A percentile compares a stretch with the other conserved stretches of the same genome.
These are phyloP conservation scores for Ptycholaimellus sp. DNA, from an alignment of 2,888 invertebrate species.

Conservation along the genomic window DNA sequence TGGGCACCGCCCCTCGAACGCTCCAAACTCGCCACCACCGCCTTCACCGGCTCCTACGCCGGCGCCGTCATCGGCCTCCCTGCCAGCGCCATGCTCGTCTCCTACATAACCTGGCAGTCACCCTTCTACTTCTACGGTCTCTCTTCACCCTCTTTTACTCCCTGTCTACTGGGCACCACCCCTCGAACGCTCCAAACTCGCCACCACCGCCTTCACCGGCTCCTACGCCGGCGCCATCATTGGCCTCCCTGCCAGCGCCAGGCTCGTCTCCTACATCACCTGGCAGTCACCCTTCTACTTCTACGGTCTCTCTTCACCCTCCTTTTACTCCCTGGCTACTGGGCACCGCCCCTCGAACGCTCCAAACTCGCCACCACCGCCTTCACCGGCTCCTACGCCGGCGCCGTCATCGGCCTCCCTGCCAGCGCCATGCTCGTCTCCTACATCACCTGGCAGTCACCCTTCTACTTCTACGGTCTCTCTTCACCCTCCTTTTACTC, in stretches of 20 bases:
- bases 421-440: conserved; percentile 71
- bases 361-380: conserved; percentile 91
- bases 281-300: conserved; percentile 90
- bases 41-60: conserved; percentile 89
- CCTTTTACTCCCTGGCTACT: conserved; percentile 79
- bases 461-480: conserved; percentile 83
- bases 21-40: conserved; percentile 83
- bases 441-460: conserved; percentile 64
- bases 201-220: conserved; percentile 90
- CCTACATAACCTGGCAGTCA: conserved; percentile 62
- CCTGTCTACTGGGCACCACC: conserved; percentile 99
- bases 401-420: conserved; percentile 78
- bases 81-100: conserved; percentile 66
- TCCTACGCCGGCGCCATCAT: conserved; percentile 93
- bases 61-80: conserved; percentile 86
- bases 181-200: conserved; percentile 74
- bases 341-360: conserved; percentile 93
- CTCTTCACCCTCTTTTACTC: too few relatives aligned
- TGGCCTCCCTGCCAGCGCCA: conserved; percentile 70
- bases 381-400: conserved; percentile 89
- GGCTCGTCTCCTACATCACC: conserved; percentile 58
- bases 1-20: conserved; percentile 97
- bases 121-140: conserved; percentile 89
- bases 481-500: conserved; percentile 55
- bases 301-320: conserved; percentile 50